A percentile compares a stretch with the other conserved stretches of the same genome.
Evolutionary conservation across 2,888 invertebrate genomes (phyloP).

Genomic region (Petrolisthes cinctipes): DNA sequence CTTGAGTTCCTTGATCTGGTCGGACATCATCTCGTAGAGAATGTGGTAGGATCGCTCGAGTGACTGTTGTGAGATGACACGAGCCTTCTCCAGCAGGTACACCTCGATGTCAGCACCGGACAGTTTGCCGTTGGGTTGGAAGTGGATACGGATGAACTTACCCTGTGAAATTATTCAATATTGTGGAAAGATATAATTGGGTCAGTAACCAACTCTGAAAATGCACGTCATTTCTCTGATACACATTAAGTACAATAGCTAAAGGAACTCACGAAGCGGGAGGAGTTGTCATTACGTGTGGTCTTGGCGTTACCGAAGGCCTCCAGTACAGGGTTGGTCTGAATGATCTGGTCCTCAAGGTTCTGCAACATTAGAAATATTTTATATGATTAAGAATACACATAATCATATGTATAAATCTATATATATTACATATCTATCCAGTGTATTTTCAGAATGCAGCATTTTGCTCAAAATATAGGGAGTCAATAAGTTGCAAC

Average conservation of each 20-base stretch:
- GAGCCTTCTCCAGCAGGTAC: slow-evolving; percentile 99
- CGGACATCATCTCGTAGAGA: slow-evolving; percentile 99
- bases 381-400: too few species aligned
- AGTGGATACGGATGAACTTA: slow-evolving; percentile 99
- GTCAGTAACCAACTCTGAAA: too few species aligned
- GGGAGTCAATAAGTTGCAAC: too few species aligned
- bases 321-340: slow-evolving; percentile 99
- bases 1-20: slow-evolving; percentile 86
- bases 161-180: slow-evolving; percentile 79
- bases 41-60: slow-evolving; percentile 88
- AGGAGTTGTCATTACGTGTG: slow-evolving; percentile 99
- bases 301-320: slow-evolving; percentile 99
- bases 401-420: too few species aligned
- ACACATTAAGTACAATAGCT: too few species aligned
- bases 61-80: slow-evolving; percentile 99
- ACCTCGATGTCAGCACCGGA: slow-evolving; percentile 99
- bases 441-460: too few species aligned
- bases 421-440: too few species aligned
- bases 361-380: slow-evolving; percentile 14
- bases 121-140: slow-evolving; percentile 98
- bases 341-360: slow-evolving; percentile 82
- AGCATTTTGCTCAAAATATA: too few species aligned
- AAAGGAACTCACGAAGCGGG: slow-evolving; percentile 89
- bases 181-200: too few species aligned
- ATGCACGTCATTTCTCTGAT: too few species aligned